Base-by-base conservation (phyloP, 2,888 invertebrate species). In the Nyleta sp. region DNA sequence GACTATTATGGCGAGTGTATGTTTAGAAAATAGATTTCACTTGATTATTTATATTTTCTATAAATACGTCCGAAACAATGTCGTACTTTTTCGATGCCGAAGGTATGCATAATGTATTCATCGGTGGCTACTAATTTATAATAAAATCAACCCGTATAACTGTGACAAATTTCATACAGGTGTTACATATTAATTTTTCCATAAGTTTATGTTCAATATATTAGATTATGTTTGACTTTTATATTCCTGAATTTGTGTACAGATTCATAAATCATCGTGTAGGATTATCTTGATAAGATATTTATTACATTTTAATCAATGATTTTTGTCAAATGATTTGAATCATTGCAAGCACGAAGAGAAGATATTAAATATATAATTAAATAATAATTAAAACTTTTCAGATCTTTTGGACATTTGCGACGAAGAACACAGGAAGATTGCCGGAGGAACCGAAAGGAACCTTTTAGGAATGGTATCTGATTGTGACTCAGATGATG, bases 181-280 rank as follows among this genome's bases (percentile, higher is more conserved):
- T 55, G 55, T 40, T 55, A 55, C 40, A 55, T 55, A 55, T 55
- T 55, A 15, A 55, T 55, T 55, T 40, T 55, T 55, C 15, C 8
- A 22, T 4, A 22, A 22, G 28, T 31, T 57, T 42, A 42, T 22
- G 42, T 28, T 42, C 42, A 17, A 17, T 42, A 42, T 60, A 24
- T 60, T 60, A 48, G 46, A 60, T 46, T 46, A 22, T 20, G 13
- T 40, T 40, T 40, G 50, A 64, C 64, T 38, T 50, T 40, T 40
- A 50, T 31, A 13, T 17, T 22, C 24, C 10, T 17, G 40, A 40
- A 28, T 40, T 38, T 38, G 18, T 64, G 22, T n/a, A 33, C n/a
- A n/a, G 17, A 38, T 24, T 7, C 20, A 50, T 64, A 50, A 64
- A 64, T 64, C 50, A 64, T 28, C 1, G 50, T 22, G 53, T 55